Base-by-base conservation (phyloP, 2,113 vertebrate genomes). In the Thryonomys swinderianus region DNA sequence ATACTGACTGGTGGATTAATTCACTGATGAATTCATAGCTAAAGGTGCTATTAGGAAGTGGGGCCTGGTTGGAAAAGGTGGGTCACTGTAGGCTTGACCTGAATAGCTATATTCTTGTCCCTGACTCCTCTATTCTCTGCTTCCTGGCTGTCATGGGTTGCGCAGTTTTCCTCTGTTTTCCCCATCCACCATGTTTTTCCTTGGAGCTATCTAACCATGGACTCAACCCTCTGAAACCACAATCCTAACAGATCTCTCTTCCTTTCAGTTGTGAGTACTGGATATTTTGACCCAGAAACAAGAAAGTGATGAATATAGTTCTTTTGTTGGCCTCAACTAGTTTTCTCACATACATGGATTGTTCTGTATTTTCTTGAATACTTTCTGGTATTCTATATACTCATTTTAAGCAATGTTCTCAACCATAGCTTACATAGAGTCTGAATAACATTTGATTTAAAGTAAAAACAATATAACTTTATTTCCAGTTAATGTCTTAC, bases 341-440 rank as follows among this genome's bases (percentile, higher is more conserved):
- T 74, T 73, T 88, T 59, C 73, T 78, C 48, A 73, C 5, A 51
- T 30, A 23, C 0, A 16, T 7, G 30, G 27, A 40, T 7, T 62
- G 30, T 40, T 71, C 18, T 34, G 6, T 51, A n/a, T 62, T 69
- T 85, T 62, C 37, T 34, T 12, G 59, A 88, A 25, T 55, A 59
- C 5, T 64, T 40, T 6, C 48, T 25, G 30, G 25, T 1, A 69
- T 40, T 23, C 45, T 57, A 1, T 90, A 20, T 95, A 76, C 23
- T 95, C 42, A 93, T 92, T 92, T 96, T 78, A 90, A 93, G 45
- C 53, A 95, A 37, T 74, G 7, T 86, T 89, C 88, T 37, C n/a
- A 23, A 37, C 17, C 51, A 89, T 37, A 86, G 18, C n/a, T 8
- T 85, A 85, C 80, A 82, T 3, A 92, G 51, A 51, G 20, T 86